Evolutionary conservation across 2,113 vertebrate genomes (phyloP).

Genomic region (Scophthalmus maximus): DNA sequence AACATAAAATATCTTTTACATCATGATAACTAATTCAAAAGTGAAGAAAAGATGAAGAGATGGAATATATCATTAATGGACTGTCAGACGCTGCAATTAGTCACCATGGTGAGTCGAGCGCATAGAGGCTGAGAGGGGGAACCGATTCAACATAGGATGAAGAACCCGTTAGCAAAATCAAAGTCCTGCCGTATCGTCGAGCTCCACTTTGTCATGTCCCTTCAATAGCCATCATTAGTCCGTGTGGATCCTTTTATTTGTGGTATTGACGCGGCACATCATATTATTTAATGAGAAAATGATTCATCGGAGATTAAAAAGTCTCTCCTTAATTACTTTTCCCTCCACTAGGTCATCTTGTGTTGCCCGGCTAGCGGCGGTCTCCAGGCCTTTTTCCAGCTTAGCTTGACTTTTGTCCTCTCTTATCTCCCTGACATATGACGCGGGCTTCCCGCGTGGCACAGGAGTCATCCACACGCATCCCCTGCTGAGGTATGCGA

Average conservation of each 20-base stretch:
- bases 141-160: slow-evolving; percentile 36
- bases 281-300: slow-evolving; percentile 41
- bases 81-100: slow-evolving; percentile 37
- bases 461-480: slow-evolving; percentile 18
- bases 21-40: slow-evolving; percentile 10
- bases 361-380: slow-evolving; percentile 12
- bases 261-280: slow-evolving; percentile 19
- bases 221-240: slow-evolving; percentile 30
- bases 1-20: background rate
- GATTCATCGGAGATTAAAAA: slow-evolving; percentile 20
- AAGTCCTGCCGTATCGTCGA: slow-evolving; percentile 10
- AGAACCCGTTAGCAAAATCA: slow-evolving; percentile 48
- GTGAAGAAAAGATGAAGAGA: slow-evolving; percentile 22
- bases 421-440: slow-evolving; percentile 64
- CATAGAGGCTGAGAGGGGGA: background rate
- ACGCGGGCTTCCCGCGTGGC: slow-evolving; percentile 48
- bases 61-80: background rate
- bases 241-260: slow-evolving; percentile 21
- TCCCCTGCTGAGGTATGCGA: slow-evolving; percentile 13
- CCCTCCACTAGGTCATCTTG: slow-evolving; percentile 19
- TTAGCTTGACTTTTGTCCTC: slow-evolving; percentile 48
- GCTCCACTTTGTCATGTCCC: slow-evolving; percentile 27
- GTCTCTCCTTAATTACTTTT: slow-evolving; percentile 34
- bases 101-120: slow-evolving; percentile 2
- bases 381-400: slow-evolving; percentile 36